Conservation (phyloP, 2,113 vertebrate species). For the Otis tarda region DNA sequence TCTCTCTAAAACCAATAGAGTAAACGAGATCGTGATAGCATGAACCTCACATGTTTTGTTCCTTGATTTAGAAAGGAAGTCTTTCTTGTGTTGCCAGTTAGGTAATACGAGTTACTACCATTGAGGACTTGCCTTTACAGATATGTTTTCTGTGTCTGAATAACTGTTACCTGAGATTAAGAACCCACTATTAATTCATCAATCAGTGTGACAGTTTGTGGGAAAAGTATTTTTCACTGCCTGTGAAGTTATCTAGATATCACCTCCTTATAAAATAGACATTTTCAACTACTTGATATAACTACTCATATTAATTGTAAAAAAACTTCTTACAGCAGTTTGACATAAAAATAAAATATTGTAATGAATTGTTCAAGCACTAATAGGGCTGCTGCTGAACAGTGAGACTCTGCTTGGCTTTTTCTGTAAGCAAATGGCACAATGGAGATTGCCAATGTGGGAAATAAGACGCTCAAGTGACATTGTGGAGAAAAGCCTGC, state of each 20-base stretch:
- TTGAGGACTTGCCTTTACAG: background rate
- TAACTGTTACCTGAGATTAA: background rate
- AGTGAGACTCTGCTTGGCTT: background rate
- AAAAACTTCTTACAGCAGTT: background rate
- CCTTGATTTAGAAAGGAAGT: background rate
- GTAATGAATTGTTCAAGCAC: background rate
- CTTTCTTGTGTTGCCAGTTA: background rate
- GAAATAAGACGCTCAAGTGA: background rate
- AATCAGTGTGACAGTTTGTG: background rate
- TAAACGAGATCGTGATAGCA: background rate
- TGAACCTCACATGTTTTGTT: background rate
- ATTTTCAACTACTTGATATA: background rate
- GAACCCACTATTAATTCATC: background rate
- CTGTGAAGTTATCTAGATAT: background rate
- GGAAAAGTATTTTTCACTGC: background rate
- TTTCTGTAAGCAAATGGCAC: background rate
- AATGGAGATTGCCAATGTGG: rapidly evolving
- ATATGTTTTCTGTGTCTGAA: background rate
- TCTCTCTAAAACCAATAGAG: background rate
- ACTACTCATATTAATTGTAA: background rate
- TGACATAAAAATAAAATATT: background rate
- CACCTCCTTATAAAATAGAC: background rate
- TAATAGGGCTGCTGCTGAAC: background rate
- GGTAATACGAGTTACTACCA: background rate
- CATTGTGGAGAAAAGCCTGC: background rate